Evolutionary conservation across 2,113 vertebrate genomes (phyloP).

Genomic region (Cebidichthys violaceus): DNA sequence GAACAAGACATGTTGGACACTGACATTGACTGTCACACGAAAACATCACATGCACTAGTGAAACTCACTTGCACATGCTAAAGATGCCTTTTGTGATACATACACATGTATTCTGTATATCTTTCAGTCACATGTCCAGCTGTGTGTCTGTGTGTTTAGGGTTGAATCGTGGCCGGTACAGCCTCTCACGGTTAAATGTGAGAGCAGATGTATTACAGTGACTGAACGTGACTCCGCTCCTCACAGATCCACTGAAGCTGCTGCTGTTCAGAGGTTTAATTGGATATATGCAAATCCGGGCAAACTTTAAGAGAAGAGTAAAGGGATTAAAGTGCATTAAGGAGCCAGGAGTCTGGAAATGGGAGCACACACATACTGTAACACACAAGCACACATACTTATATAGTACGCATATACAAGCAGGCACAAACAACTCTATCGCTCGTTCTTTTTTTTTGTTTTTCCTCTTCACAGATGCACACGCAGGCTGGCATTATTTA

Average conservation of each 20-base stretch:
- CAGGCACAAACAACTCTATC: slow-evolving; percentile 25
- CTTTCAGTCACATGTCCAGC: background rate
- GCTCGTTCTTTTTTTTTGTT: slow-evolving; percentile 6
- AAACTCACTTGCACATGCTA: background rate
- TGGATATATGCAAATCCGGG: slow-evolving; percentile 80
- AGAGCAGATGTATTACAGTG: slow-evolving; percentile 60
- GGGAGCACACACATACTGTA: background rate
- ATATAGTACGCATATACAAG: background rate
- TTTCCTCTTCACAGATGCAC: slow-evolving; percentile 2
- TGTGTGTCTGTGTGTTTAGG: background rate
- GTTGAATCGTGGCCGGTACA: slow-evolving; percentile 4
- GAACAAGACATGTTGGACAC: background rate
- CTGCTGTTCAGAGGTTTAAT: slow-evolving; percentile 69
- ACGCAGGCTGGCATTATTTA: slow-evolving; percentile 39
- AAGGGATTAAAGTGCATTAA: slow-evolving; percentile 73
- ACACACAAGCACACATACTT: background rate
- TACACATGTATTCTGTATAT: background rate
- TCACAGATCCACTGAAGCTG: slow-evolving; percentile 59
- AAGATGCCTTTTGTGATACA: background rate
- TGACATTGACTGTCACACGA: background rate
- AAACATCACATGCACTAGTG: background rate
- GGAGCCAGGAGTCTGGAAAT: slow-evolving; percentile 42
- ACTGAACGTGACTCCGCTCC: slow-evolving; percentile 40
- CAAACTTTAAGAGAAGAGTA: slow-evolving; percentile 63
- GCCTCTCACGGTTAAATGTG: slow-evolving; percentile 35